phyloP scores from a whole-genome alignment of 2,797 vertebrate species.

The Nasua narica region DNA sequence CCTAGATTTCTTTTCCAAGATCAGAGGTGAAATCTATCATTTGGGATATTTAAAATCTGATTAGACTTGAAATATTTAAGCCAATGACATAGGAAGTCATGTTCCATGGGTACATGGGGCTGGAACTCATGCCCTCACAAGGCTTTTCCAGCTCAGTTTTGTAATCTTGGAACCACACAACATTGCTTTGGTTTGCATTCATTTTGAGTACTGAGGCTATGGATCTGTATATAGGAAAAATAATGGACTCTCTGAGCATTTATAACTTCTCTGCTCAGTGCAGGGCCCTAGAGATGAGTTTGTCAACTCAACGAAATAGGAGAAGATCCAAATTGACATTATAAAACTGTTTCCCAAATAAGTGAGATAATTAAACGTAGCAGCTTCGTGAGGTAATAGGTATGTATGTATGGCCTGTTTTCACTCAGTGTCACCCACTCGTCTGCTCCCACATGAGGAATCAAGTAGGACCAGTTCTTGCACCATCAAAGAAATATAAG shows the following conservation, averaged over 20 bases:
- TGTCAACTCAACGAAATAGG: background rate
- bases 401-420: background rate
- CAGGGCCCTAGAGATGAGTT: background rate
- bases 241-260: background rate
- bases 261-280: background rate
- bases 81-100: background rate
- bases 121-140: background rate
- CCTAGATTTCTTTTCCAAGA: constrained; percentile 38
- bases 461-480: background rate
- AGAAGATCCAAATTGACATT: background rate
- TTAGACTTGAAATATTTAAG: background rate
- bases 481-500: background rate
- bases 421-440: background rate
- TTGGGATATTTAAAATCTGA: constrained; percentile 39
- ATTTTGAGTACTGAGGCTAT: background rate
- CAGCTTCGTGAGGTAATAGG: background rate
- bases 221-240: background rate
- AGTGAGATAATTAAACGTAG: background rate
- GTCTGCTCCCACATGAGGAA: background rate
- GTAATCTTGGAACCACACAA: background rate
- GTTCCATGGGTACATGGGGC: background rate
- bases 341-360: background rate
- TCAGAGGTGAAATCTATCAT: background rate
- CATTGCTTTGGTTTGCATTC: background rate
- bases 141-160: background rate